Base-by-base conservation (phyloP, 2,113 vertebrate species). In the Callospermophilus lateralis region DNA sequence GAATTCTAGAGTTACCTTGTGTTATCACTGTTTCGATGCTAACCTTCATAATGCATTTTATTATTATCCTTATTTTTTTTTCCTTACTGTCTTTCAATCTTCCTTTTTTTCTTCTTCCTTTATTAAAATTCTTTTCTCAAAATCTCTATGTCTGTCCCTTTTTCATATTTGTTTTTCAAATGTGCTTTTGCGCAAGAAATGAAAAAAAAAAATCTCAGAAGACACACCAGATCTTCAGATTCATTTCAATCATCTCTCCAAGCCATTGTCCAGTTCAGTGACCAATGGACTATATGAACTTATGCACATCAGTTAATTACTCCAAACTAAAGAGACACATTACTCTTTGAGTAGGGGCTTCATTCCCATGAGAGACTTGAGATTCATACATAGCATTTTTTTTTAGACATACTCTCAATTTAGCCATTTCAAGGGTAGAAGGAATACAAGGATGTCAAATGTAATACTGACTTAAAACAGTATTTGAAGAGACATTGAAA, bases 261-360 rank as follows among this genome's bases (percentile, higher is more conserved):
- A 65, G 1, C 3, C 3, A n/a, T 10, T 63, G 26, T 53, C 26
- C 20, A 92, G 17, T 80, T 80, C 30, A 28, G 24, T 55, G 8
- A 72, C 3, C 42, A 86, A 81, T 0, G 55, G n/a, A 9, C 30
- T 51, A 8, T 48, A 1, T 84, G 30, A 76, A 39, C 9, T 95
- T 95, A 81, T 4, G 3, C 7, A 34, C 16, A 19, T 17, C 51
- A 48, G 10, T 79, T 30, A 34, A 90, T 19, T 84, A 77, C 37
- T 68, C 28, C 42, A 34, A 94, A 89, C 84, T 77, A 94, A 90
- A 93, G n/a, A 89, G n/a, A 58, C 48, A 37, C 11, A 8, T 72
- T 61, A 89, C 22, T 88, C 9, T 68, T n/a, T 30, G 1, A 32
- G 30, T 45, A 93, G 61, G 73, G 45, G 58, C 8, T 48, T 3